These are phyloP conservation scores for Trinectes maculatus DNA, from an alignment of 2,113 vertebrate genomes.

Conservation along the genomic window DNA sequence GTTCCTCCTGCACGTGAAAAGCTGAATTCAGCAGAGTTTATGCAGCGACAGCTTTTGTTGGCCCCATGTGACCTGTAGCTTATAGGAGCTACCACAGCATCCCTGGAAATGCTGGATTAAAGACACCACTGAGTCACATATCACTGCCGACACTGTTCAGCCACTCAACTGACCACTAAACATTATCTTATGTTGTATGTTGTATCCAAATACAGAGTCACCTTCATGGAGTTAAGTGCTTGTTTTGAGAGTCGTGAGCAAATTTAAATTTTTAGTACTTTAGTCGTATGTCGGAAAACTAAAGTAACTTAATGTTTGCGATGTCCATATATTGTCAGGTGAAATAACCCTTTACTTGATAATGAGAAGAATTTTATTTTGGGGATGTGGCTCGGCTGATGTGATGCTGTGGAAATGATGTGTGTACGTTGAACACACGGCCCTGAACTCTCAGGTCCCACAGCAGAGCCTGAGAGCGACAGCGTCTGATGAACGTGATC, in stretches of 20 bases:
- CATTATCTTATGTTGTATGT: no score
- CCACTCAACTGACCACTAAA: no score
- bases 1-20: neutral
- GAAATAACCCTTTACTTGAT: no score
- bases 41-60: neutral
- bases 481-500: conserved; percentile 15
- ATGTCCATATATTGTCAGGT: no score
- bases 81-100: neutral
- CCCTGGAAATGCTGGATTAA: no score
- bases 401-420: neutral
- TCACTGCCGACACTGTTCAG: neutral
- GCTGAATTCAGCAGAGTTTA: neutral
- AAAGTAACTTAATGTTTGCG: neutral
- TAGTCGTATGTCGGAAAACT: neutral
- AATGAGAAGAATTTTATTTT: no score
- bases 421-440: neutral
- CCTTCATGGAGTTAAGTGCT: neutral
- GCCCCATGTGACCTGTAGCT: neutral
- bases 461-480: conserved; percentile 2
- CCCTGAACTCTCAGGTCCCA: neutral
- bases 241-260: no score
- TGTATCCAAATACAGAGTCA: neutral
- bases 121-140: neutral
- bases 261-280: no score
- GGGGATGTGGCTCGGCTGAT: neutral